phyloP scores from a whole-genome alignment of 2,797 vertebrate species.

The Eulemur rubriventer region DNA sequence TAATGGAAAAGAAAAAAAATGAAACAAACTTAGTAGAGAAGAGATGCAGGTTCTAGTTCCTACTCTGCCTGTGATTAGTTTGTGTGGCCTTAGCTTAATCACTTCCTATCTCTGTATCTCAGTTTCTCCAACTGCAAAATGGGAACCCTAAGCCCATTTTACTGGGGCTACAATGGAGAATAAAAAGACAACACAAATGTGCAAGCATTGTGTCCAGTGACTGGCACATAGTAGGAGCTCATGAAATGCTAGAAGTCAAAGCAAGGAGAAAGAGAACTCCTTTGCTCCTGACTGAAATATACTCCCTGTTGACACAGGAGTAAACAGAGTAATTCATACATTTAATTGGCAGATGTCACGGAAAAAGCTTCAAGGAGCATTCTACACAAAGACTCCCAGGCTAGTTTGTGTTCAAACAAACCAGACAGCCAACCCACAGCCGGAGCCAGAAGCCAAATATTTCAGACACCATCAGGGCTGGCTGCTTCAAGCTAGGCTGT shows the following conservation, averaged over 20 bases:
- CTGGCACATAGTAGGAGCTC: background rate
- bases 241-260: background rate
- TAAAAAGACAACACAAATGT: background rate
- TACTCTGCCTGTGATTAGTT: background rate
- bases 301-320: slow-evolving; percentile 41
- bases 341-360: slow-evolving; percentile 69
- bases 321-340: slow-evolving; percentile 63
- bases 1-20: background rate
- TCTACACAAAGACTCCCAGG: slow-evolving; percentile 73
- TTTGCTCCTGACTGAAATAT: slow-evolving; percentile 53
- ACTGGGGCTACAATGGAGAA: background rate
- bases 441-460: slow-evolving; percentile 68
- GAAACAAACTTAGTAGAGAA: background rate
- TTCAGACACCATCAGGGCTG: slow-evolving; percentile 75
- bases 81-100: background rate
- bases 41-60: background rate
- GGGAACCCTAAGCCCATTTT: background rate
- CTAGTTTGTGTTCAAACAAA: slow-evolving; percentile 75
- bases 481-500: slow-evolving; percentile 36
- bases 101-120: background rate
- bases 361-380: slow-evolving; percentile 72
- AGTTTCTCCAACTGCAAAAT: slow-evolving; percentile 22
- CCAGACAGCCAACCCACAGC: slow-evolving; percentile 73
- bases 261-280: background rate
- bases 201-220: background rate